Base-by-base conservation (phyloP, 2,113 vertebrate species). In the Rhabdornis inornatus region DNA sequence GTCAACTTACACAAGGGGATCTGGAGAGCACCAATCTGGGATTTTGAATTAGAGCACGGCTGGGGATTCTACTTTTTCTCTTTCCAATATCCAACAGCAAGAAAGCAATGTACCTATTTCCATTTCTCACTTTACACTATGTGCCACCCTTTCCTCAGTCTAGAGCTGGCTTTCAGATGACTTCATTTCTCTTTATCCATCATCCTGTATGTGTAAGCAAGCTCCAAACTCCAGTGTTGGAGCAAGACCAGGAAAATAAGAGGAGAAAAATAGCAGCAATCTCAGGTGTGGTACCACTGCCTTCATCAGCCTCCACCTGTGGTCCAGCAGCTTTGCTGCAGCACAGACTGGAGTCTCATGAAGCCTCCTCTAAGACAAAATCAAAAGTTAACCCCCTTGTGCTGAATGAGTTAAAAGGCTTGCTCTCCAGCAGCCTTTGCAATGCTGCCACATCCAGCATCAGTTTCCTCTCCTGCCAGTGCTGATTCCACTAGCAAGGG, bases 401-500 rank as follows among this genome's bases (percentile, higher is more conserved):
- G 10, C 28, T 42, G 39, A 59, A 55, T 10, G 24, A 14, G 22
- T 82, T 57, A 21, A 77, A 49, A 10, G 3, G 35, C 27, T 65
- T 57, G 3, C 11, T 61, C 16, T 83, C 78, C 66, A 25, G 42
- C n/a, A 81, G 35, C n/a, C 50, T 25, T 80, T 11, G 0, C 14
- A 56, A 37, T 1, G 2, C n/a, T 9, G 3, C 20, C 25, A 47
- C 0, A 0, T 60, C 87, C 23, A 3, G 11, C 25, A 37, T 10
- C 2, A 1, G 7, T 60, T 86, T 88, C 35, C 9, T 35, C 37
- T 85, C 60, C n/a, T 55, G 49, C 23, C 40, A 30, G 27, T 55
- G 37, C 39, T 77, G 82, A 76, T 52, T 88, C 55, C 52, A 63
- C 37, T 13, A 45, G 49, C 91, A 96, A 95, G 93, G 87, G 75